A percentile compares a stretch with the other conserved stretches of the same genome.
Evolutionary conservation across 2,888 invertebrate genomes (phyloP).

Genomic region (Yponomeuta evonymella): DNA sequence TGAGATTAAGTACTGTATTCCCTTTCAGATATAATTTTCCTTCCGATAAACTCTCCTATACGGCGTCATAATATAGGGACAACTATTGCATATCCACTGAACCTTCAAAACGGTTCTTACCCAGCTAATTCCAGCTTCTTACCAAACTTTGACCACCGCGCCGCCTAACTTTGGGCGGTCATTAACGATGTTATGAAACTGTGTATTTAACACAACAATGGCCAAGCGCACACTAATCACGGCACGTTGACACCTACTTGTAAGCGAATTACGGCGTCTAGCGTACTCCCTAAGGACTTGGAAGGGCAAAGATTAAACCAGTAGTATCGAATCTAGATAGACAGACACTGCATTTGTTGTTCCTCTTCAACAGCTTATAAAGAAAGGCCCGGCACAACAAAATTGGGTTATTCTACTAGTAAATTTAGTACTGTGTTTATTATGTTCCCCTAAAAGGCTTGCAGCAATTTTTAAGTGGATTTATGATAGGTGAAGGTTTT

Average conservation of each 20-base stretch:
- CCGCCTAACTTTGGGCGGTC: neutral
- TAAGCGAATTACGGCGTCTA: slow-evolving; percentile 39
- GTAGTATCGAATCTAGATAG: neutral
- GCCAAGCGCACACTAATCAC: slow-evolving; percentile 36
- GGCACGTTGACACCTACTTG: slow-evolving; percentile 47
- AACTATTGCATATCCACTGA: too few relatives aligned
- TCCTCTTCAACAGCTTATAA: neutral
- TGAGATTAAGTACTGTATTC: too few relatives aligned
- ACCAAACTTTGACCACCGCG: neutral
- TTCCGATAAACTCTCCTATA: too few relatives aligned
- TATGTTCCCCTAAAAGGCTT: too few relatives aligned
- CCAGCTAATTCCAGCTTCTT: neutral
- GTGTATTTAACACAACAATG: slow-evolving; percentile 54
- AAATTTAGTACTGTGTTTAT: too few relatives aligned
- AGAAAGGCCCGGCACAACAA: neutral
- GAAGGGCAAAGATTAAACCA: neutral
- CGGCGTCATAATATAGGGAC: too few relatives aligned
- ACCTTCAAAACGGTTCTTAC: neutral
- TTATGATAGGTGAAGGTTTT: too few relatives aligned
- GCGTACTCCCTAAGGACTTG: slow-evolving; percentile 26
- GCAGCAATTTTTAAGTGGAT: too few relatives aligned
- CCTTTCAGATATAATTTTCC: too few relatives aligned
- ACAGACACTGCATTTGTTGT: neutral
- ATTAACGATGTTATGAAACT: slow-evolving; percentile 6
- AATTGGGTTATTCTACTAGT: too few relatives aligned